Base-by-base conservation (phyloP, 2,888 invertebrate species). In the Hirtodrosophila duncani region DNA sequence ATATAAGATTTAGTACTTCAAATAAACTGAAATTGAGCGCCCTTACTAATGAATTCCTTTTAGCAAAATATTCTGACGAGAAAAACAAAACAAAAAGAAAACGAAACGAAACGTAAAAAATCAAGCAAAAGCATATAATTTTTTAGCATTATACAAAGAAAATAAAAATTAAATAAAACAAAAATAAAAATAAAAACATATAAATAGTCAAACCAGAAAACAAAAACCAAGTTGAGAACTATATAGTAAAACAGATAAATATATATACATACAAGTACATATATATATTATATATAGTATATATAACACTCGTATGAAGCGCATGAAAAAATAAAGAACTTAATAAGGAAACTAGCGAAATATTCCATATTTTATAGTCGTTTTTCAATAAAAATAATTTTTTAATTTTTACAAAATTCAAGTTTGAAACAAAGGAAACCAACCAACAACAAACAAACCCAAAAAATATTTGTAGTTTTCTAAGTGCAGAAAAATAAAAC, bases 1-100 rank as follows among this genome's bases (percentile, higher is more conserved):
- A 44, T 38, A 57, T 61, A 63, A 59, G 49, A 51, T 60, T 67
- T 75, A 71, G 66, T 69, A 78, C 69, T 62, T 81, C 43, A 59
- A 72, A 63, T 43, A 63, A 66, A 69, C 63, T 50, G 65, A 63
- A 66, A 67, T 71, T 67, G 63, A 78, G 71, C 70, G 78, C 82
- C 83, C 82, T 75, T 83, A 82, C 64, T 70, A 81, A 62, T 64
- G 60, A 78, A 84, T 85, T 85, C 85, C 83, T 85, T 78, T 84
- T 85, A 85, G 85, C 84, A 83, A 85, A 85, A 85, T 85, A 85
- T 85, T 83, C 81, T 74, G 62, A 63, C 9, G 43, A 27, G 38
- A 53, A 24, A 39, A 49, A 48, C 43, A 31, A 55, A 42, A 16
- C 26, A 29, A 44, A 33, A 38, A 4, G 9, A 38, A 53, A 38